These are phyloP conservation scores for Sylvilagus bachmani DNA, from an alignment of 2,113 vertebrate genomes.

Conservation along the genomic window DNA sequence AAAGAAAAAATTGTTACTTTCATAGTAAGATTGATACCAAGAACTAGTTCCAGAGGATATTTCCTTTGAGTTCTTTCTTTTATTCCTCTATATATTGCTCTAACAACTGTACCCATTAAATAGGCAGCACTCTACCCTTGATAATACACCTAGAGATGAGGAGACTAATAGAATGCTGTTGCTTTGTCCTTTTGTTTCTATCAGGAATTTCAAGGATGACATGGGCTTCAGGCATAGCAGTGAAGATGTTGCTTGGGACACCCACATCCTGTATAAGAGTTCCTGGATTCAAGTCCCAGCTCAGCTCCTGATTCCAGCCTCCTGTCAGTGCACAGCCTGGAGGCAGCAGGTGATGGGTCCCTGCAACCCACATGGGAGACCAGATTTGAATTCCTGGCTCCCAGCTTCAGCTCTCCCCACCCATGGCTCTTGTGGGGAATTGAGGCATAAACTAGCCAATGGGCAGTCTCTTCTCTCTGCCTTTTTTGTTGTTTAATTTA, in stretches of 20 bases:
- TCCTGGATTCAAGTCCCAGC: background rate
- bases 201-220: conserved; percentile 19
- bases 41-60: conserved; percentile 1
- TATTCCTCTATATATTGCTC: background rate
- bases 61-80: background rate
- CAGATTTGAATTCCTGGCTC: too few relatives aligned
- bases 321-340: too few relatives aligned
- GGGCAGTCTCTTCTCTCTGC: too few relatives aligned
- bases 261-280: background rate
- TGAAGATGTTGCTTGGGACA: background rate
- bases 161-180: background rate
- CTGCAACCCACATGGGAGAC: too few relatives aligned
- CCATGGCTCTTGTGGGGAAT: too few relatives aligned
- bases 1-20: conserved; percentile 46
- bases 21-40: conserved; percentile 38
- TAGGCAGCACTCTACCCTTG: background rate
- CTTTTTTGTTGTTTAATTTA: too few relatives aligned
- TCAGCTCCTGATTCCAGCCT: background rate
- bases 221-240: background rate
- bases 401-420: too few relatives aligned
- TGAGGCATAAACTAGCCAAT: too few relatives aligned
- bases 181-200: conserved; percentile 35
- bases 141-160: background rate
- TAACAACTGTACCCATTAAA: background rate
- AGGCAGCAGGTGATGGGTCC: too few relatives aligned